Evolutionary conservation across 2,888 invertebrate species (phyloP).

Genomic region (Lobophora halterata): DNA sequence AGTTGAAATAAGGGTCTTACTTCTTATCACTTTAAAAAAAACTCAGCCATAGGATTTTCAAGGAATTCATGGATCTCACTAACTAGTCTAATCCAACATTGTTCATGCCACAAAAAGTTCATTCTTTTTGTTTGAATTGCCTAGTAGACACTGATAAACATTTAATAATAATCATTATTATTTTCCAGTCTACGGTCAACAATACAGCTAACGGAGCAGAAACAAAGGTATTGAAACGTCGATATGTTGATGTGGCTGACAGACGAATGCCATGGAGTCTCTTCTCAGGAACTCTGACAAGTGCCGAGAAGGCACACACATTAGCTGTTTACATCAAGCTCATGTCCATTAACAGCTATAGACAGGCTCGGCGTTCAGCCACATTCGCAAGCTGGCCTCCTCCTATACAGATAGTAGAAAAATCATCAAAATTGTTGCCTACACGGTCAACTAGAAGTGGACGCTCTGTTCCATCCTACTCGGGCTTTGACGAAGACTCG

Average conservation of each 20-base stretch:
- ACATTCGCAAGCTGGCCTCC: slow-evolving; percentile 67
- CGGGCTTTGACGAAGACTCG: slow-evolving; percentile 70
- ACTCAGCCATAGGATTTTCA: too few species aligned
- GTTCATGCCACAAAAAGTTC: too few species aligned
- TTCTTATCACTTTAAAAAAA: too few species aligned
- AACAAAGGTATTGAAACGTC: slow-evolving; percentile 59
- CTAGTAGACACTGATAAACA: too few species aligned
- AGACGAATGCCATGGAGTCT: slow-evolving; percentile 74
- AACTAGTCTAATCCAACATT: too few species aligned
- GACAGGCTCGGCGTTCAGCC: slow-evolving; percentile 60
- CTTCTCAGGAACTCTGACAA: slow-evolving; percentile 55
- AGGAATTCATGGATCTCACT: too few species aligned
- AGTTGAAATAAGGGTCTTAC: too few species aligned
- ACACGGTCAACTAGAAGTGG: slow-evolving; percentile 69
- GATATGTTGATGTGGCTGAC: slow-evolving; percentile 64
- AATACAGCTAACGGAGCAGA: slow-evolving; percentile 32
- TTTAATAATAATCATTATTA: neutral
- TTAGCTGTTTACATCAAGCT: slow-evolving; percentile 69
- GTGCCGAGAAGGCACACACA: slow-evolving; percentile 64
- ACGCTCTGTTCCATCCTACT: slow-evolving; percentile 64
- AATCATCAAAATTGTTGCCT: slow-evolving; percentile 59
- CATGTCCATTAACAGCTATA: slow-evolving; percentile 67
- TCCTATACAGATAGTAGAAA: slow-evolving; percentile 68
- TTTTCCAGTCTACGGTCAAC: slow-evolving; percentile 5
- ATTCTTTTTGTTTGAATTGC: too few species aligned